A percentile compares a stretch with the other conserved stretches of the same genome.
Evolutionary conservation across 2,888 invertebrate genomes (phyloP).

Genomic region (Leucophenga maculata): DNA sequence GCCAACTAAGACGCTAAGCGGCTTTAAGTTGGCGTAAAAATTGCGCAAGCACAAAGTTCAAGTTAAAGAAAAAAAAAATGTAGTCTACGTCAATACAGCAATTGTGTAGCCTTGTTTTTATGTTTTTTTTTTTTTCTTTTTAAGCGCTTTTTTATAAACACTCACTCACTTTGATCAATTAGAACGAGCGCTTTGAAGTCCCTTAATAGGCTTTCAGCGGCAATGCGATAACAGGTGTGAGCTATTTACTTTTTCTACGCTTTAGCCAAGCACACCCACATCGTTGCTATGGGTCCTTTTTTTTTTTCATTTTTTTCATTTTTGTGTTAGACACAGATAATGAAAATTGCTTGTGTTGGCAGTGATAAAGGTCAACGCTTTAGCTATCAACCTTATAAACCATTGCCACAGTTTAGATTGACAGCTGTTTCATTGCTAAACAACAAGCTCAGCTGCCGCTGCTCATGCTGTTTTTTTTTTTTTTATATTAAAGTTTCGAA

Average conservation of each 20-base stretch:
- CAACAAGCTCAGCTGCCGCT: no score
- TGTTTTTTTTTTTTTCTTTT: neutral
- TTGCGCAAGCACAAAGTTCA: slow-evolving; percentile 32
- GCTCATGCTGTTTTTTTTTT: no score
- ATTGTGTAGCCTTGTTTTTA: neutral
- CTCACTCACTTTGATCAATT: slow-evolving; percentile 55
- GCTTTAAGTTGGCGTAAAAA: slow-evolving; percentile 60
- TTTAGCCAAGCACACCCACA: slow-evolving; percentile 7
- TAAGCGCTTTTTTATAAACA: slow-evolving; percentile 23
- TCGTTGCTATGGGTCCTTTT: neutral
- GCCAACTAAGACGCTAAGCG: slow-evolving; percentile 49
- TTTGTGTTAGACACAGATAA: slow-evolving; percentile 11
- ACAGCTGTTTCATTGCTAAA: slow-evolving; percentile 6
- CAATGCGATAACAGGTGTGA: no score
- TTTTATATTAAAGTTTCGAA: slow-evolving; percentile 39
- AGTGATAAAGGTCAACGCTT: slow-evolving; percentile 49
- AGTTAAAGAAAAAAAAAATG: slow-evolving; percentile 6
- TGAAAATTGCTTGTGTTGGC: slow-evolving; percentile 17
- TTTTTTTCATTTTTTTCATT: neutral
- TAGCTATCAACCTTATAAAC: no score
- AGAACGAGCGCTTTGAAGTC: slow-evolving; percentile 28
- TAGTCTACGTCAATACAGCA: no score
- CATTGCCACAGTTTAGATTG: slow-evolving; percentile 16
- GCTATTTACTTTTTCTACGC: slow-evolving; percentile 22
- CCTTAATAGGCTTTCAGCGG: slow-evolving; percentile 3